These are phyloP conservation scores for Drosophila jambulina DNA, from an alignment of 1,140 invertebrate species.

Conservation along the genomic window DNA sequence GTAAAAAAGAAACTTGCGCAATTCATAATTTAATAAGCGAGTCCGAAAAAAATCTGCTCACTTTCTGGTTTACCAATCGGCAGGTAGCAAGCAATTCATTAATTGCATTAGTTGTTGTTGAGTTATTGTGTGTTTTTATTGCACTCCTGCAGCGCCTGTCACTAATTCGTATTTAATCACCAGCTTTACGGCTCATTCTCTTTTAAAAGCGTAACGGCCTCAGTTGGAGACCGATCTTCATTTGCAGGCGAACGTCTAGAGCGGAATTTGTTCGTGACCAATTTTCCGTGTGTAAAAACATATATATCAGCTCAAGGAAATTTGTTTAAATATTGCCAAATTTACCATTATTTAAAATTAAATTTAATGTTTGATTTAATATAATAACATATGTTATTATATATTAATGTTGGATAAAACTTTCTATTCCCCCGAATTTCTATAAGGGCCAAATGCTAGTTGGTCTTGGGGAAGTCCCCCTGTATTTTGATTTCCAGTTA, in stretches of 20 bases:
- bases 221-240: conserved; percentile 17
- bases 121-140: conserved; percentile 28
- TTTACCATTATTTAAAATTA: neutral
- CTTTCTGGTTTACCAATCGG: conserved; percentile 65
- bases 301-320: neutral
- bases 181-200: conserved; percentile 53
- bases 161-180: conserved; percentile 64
- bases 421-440: neutral
- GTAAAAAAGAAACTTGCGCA: conserved; percentile 63
- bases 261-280: neutral
- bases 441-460: neutral
- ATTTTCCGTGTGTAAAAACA: neutral
- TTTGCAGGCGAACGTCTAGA: conserved; percentile 5
- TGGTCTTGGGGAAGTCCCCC: conserved; percentile 1
- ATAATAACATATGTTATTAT: neutral
- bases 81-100: conserved; percentile 57
- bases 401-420: neutral
- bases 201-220: conserved; percentile 49
- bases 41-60: conserved; percentile 54
- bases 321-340: neutral
- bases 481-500: conserved; percentile 16
- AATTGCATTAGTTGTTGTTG: conserved; percentile 56
- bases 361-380: neutral
- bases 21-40: conserved; percentile 67
- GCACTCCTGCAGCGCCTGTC: conserved; percentile 52